Base-by-base conservation (phyloP, 2,797 vertebrate genomes). In the Phoxinus dragarum region DNA sequence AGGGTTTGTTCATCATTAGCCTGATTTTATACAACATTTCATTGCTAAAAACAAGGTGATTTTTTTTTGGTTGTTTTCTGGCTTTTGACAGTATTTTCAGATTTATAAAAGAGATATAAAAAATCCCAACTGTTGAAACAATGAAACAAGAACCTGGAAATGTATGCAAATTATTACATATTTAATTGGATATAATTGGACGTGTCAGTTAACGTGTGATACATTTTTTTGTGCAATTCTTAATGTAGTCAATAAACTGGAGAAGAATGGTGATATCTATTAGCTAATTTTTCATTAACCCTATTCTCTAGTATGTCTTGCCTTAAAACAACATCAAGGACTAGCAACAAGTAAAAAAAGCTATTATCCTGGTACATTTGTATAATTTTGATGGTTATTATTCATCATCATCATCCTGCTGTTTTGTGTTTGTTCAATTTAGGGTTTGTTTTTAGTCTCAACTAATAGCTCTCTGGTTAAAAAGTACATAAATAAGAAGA, bases 401-500 rank as follows among this genome's bases (percentile, higher is more conserved):
- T 72, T 79, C 79, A 67, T 84, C 83, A 38, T 47, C 27, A 38
- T 47, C 27, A 72, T n/a, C 5, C 40, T 79, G 52, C 31, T 56
- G 38, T 78, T 78, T 78, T 61, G 44, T 71, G 38, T 68, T 31
- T 27, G 4, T 38, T 66, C n/a, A 21, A 31, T 44, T 66, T n/a
- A 36, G 78, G 64, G 49, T 72, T 54, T 80, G 56, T 85, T 85
- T 66, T 85, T 9, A 80, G 56, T 67, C 54, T 80, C 76, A 80
- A 85, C 77, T 44, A 80, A 73, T 21, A 64, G 27, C 31, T 84
- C 14, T 61, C 49, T 47, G 9, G 56, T 36, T 82, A 44, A 82
- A 82, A 73, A 74, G 11, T 40, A 52, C 34, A 49, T 66, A 66
- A 73, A 85, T 80, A 85, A 61, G 42, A 78, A 77, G 36, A 71